Percentiles rank a stretch among this genome's conserved stretches.
Evolutionary conservation across 2,888 invertebrate species (phyloP).

Genomic region (Pachycephus smyrnensis): DNA sequence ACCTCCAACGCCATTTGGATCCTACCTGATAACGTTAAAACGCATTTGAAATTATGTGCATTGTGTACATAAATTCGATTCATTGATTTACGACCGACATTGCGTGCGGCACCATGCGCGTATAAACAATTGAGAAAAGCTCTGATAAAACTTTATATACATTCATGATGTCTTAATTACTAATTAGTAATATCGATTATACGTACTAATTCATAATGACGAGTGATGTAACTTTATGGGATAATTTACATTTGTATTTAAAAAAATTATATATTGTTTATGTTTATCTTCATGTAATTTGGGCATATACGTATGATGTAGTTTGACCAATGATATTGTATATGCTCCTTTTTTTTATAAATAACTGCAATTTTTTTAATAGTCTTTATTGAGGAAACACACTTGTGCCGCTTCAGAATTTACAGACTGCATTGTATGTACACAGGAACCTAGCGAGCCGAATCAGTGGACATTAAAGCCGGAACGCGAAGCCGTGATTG

Average conservation of each 20-base stretch:
- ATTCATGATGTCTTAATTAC: neutral
- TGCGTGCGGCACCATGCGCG: neutral
- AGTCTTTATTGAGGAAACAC: neutral
- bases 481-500: slow-evolving; percentile 50
- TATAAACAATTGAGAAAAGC: neutral
- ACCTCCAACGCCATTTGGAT: slow-evolving; percentile 11
- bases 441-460: slow-evolving; percentile 33
- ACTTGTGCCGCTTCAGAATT: neutral
- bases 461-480: slow-evolving; percentile 57
- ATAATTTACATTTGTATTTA: neutral
- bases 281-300: too few relatives aligned
- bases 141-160: neutral
- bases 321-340: too few relatives aligned
- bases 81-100: neutral
- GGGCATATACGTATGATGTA: too few relatives aligned
- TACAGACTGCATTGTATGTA: neutral
- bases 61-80: neutral
- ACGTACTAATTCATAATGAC: neutral
- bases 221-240: neutral
- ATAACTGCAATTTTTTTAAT: neutral
- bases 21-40: neutral
- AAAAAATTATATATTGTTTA: neutral
- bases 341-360: too few relatives aligned
- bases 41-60: neutral
- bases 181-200: neutral